Conservation (phyloP, 1,140 invertebrate genomes). For the Drosophila sturtevanti region DNA sequence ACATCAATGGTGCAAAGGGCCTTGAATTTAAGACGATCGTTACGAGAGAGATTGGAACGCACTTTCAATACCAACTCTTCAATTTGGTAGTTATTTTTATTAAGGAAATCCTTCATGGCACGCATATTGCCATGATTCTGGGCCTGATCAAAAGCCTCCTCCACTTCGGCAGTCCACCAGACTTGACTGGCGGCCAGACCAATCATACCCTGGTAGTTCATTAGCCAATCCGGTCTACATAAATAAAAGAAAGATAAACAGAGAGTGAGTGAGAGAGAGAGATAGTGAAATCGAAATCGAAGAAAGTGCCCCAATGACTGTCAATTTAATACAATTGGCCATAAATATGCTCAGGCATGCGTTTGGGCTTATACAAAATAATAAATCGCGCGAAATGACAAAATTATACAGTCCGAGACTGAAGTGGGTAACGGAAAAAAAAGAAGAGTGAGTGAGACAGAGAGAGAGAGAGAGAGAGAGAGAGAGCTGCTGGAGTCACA, state of each 20-base stretch:
- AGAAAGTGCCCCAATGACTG: constrained; percentile 72
- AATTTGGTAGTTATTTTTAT: constrained; percentile 91
- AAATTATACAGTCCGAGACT: constrained; percentile 75
- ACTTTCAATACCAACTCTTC: constrained; percentile 90
- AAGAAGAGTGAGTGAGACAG: too few relatives aligned
- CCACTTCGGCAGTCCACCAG: constrained; percentile 97
- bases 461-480: constrained; percentile 4
- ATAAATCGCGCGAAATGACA: constrained; percentile 82
- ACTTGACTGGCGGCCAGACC: constrained; percentile 92
- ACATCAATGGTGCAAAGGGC: constrained; percentile 95
- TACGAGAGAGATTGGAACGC: constrained; percentile 86
- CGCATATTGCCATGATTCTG: constrained; percentile 88
- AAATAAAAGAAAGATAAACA: constrained; percentile 31
- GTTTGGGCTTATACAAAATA: constrained; percentile 68
- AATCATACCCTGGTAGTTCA: constrained; percentile 94
- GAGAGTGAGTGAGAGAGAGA: not conserved
- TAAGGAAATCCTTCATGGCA: constrained; percentile 95
- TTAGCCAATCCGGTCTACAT: constrained; percentile 89
- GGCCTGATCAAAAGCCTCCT: constrained; percentile 92
- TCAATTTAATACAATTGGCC: constrained; percentile 82
- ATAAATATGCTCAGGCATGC: constrained; percentile 73
- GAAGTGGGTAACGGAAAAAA: not conserved
- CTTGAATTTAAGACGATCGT: constrained; percentile 94
- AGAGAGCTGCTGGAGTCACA: constrained; percentile 32
- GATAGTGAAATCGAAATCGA: constrained; percentile 48